Evolutionary conservation across 2,797 vertebrate species (phyloP).

Genomic region (Pangasius larnaudii): DNA sequence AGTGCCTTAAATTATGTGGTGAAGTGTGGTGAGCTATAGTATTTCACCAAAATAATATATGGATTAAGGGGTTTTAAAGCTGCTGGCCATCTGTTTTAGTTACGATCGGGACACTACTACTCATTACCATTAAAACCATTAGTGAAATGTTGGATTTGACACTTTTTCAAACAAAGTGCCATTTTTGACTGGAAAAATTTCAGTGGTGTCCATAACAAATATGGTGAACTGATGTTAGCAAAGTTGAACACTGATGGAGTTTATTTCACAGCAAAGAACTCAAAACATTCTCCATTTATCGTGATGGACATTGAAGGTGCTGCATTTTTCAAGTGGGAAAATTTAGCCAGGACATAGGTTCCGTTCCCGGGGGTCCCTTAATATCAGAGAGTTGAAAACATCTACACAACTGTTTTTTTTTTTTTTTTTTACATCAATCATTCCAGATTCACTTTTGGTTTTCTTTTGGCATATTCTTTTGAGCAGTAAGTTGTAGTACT

Average conservation of each 20-base stretch:
- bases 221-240: neutral
- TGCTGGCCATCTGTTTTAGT: neutral
- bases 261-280: neutral
- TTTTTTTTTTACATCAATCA: neutral
- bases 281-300: neutral
- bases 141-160: neutral
- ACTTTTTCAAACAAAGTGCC: neutral
- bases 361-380: neutral
- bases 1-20: neutral
- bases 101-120: neutral
- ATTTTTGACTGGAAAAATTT: neutral
- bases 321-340: neutral
- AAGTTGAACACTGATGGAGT: neutral
- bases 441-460: neutral
- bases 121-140: neutral
- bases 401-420: neutral
- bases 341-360: neutral
- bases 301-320: neutral
- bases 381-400: neutral
- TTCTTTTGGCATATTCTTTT: neutral
- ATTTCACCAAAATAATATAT: neutral
- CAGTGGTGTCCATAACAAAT: neutral
- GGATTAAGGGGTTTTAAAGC: neutral
- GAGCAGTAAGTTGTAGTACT: neutral
- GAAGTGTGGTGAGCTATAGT: neutral